A percentile compares a stretch with the other conserved stretches of the same genome.
phyloP scores from a whole-genome alignment of 2,888 invertebrate species.

The Chloroclysta siterata region DNA sequence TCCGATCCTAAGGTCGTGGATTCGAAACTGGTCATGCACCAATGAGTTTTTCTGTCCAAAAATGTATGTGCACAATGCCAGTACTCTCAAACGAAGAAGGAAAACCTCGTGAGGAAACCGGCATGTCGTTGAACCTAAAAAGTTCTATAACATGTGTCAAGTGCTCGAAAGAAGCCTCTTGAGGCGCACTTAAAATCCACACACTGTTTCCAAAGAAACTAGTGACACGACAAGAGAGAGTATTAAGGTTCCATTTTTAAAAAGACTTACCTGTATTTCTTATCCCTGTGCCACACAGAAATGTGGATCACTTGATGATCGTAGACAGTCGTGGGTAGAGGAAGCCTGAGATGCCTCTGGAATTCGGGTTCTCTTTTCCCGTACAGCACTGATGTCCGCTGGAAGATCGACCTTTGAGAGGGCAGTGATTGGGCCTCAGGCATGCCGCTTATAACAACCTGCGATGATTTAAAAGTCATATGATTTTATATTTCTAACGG shows the following conservation, averaged over 20 bases:
- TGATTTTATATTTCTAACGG: too few species aligned
- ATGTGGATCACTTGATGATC: constrained; percentile 88
- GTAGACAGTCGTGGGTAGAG: constrained; percentile 82
- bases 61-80: too few species aligned
- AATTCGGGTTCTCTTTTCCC: constrained; percentile 92
- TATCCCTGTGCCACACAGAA: constrained; percentile 95
- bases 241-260: background rate
- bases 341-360: constrained; percentile 90
- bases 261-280: constrained; percentile 88
- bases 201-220: background rate
- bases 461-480: constrained; percentile 18
- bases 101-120: too few species aligned
- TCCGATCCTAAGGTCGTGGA: too few species aligned
- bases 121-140: too few species aligned
- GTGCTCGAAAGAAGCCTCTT: too few species aligned
- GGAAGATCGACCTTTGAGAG: constrained; percentile 86
- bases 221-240: background rate
- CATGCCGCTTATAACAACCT: constrained; percentile 85
- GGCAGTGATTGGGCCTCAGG: constrained; percentile 71
- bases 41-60: too few species aligned
- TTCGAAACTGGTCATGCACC: too few species aligned
- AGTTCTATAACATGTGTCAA: too few species aligned
- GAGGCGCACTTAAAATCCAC: too few species aligned
- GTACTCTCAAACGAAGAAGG: too few species aligned
- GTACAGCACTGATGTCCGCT: constrained; percentile 92